Percentiles rank a stretch among this genome's conserved stretches.
Conservation (phyloP, 2,888 invertebrate species). For the Agrochola lychnidis region DNA sequence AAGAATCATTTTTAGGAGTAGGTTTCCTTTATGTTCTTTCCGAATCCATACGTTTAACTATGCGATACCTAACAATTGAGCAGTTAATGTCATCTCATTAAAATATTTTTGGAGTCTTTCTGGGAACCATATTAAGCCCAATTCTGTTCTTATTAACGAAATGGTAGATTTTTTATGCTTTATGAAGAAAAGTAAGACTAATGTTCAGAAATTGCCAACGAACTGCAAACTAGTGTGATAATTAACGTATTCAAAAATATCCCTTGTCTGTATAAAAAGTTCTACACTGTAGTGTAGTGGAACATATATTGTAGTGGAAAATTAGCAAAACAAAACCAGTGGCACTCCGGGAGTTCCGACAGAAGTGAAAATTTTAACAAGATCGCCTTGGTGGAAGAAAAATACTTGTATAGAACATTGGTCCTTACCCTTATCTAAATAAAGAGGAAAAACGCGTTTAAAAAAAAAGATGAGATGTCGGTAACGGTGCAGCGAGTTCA, state of each 20-base stretch:
- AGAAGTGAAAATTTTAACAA: no score
- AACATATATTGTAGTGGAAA: background rate
- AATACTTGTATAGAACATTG: no score
- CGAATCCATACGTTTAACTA: no score
- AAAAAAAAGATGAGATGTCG: no score
- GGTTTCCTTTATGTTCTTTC: background rate
- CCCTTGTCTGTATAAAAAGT: background rate
- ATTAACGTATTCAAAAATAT: background rate
- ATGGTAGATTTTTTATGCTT: background rate
- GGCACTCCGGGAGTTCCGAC: no score
- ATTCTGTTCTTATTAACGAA: background rate
- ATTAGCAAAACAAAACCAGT: no score
- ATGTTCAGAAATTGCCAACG: background rate
- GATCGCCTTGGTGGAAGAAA: no score
- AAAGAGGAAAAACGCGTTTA: no score
- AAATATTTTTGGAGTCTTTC: background rate
- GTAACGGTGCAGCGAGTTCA: no score
- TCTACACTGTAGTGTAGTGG: no score
- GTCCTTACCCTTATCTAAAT: no score
- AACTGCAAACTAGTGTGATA: background rate
- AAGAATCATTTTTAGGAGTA: accelerated
- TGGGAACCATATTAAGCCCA: background rate
- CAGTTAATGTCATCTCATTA: background rate
- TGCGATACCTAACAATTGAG: accelerated
- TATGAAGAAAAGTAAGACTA: background rate